A percentile compares a stretch with the other conserved stretches of the same genome.
Conservation (phyloP, 1,140 invertebrate species). For the Parasteatoda tepidariorum region DNA sequence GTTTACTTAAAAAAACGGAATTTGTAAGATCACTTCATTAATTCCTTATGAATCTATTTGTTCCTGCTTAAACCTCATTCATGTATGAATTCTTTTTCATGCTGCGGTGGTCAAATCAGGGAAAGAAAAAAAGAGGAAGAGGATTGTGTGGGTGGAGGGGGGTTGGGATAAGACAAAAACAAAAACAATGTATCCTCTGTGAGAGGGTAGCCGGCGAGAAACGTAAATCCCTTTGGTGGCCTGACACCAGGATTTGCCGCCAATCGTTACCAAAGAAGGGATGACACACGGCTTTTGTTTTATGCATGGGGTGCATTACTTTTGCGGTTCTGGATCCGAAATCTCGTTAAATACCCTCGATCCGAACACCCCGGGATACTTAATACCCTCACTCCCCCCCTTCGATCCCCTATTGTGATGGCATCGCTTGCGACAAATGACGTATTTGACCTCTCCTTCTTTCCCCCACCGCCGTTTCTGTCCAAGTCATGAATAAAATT, state of each 20-base stretch:
- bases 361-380: constrained; percentile 24
- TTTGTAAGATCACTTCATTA: no score
- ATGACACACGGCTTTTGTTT: constrained; percentile 59
- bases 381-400: constrained; percentile 27
- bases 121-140: background rate
- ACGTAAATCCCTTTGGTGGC: constrained; percentile 27
- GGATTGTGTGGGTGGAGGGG: background rate
- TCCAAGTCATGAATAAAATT: constrained; percentile 60
- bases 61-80: no score
- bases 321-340: constrained; percentile 48
- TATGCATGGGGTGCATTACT: constrained; percentile 58
- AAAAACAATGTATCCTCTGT: background rate
- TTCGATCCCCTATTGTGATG: constrained; percentile 28
- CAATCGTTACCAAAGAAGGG: constrained; percentile 8
- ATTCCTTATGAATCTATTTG: no score
- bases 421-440: constrained; percentile 57
- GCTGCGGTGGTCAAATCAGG: no score
- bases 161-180: background rate
- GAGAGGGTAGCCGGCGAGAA: constrained; percentile 13
- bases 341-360: constrained; percentile 44
- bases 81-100: no score
- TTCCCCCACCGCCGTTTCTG: constrained; percentile 1
- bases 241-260: constrained; percentile 44
- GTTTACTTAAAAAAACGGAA: no score
- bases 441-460: constrained; percentile 44